phyloP scores from a whole-genome alignment of 2,888 invertebrate species.

The Augochlorella aurata region DNA sequence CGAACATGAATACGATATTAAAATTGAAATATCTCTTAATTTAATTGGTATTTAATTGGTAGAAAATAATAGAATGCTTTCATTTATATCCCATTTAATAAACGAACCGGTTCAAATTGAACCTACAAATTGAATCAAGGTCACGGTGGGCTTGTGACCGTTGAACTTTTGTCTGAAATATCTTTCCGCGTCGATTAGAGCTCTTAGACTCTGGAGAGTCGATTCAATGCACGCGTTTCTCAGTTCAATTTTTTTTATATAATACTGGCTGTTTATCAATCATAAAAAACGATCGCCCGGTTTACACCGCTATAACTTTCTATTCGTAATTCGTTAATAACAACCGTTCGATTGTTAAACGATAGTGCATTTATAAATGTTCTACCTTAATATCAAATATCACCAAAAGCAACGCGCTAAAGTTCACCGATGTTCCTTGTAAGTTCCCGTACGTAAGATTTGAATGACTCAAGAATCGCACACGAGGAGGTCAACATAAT shows the following conservation, averaged over 20 bases:
- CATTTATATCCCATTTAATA: neutral
- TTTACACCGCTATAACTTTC: neutral
- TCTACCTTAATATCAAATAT: conserved; percentile 9
- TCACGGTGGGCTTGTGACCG: neutral
- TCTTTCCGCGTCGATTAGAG: neutral
- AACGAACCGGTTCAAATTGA: neutral
- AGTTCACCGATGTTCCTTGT: neutral
- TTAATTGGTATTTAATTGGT: neutral
- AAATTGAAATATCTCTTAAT: neutral
- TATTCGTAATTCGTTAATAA: neutral
- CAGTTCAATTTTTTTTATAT: neutral
- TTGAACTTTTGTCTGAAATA: neutral
- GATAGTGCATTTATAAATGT: neutral
- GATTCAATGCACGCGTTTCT: neutral
- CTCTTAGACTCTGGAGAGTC: neutral
- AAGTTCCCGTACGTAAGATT: conserved; percentile 4
- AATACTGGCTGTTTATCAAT: neutral
- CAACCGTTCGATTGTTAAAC: neutral
- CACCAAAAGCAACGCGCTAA: conserved; percentile 12
- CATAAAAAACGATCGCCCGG: neutral
- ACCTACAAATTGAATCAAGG: neutral
- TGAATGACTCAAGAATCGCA: conserved; percentile 6
- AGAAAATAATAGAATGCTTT: neutral
- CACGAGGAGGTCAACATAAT: neutral
- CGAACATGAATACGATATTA: neutral